Percentiles rank a stretch among this genome's conserved stretches.
These are phyloP conservation scores for Hydrozoanthus tunicans DNA, from an alignment of 64 coral and sea anemone species.

Conservation along the genomic window DNA sequence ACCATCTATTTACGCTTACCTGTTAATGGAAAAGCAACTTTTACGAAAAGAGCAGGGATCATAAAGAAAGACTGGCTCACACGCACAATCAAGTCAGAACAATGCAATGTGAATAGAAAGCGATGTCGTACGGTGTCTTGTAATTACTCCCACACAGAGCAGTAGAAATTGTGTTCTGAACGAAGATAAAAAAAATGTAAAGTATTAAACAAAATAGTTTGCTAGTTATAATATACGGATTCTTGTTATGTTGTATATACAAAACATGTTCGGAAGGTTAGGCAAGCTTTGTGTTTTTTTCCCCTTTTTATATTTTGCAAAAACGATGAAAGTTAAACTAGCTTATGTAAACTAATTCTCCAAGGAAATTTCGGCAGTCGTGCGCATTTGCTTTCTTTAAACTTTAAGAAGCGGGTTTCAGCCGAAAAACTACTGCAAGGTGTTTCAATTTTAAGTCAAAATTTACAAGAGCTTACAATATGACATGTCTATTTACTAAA, in stretches of 20 bases:
- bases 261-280: conserved; percentile 11
- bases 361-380: neutral
- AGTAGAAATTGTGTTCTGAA: conserved; percentile 32
- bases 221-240: conserved; percentile 5
- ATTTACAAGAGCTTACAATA: too few species aligned
- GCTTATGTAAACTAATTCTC: too few species aligned
- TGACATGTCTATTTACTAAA: neutral
- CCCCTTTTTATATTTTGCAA: neutral
- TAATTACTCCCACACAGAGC: conserved; percentile 42
- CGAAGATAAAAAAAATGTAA: neutral
- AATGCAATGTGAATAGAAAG: conserved; percentile 41
- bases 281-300: neutral
- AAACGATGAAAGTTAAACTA: neutral
- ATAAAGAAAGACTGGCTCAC: neutral
- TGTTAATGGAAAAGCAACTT: conserved; percentile 41
- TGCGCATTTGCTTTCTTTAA: neutral
- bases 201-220: neutral
- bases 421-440: too few species aligned
- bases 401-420: neutral
- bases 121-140: neutral
- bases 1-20: conserved; percentile 43
- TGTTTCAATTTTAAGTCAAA: too few species aligned
- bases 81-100: conserved; percentile 32
- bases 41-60: conserved; percentile 42
- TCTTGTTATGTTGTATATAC: conserved; percentile 12